Evolutionary conservation across 2,797 vertebrate species (phyloP), one percentile per base, ranked within the genome.

Genomic region (Hippoglossus hippoglossus): DNA sequence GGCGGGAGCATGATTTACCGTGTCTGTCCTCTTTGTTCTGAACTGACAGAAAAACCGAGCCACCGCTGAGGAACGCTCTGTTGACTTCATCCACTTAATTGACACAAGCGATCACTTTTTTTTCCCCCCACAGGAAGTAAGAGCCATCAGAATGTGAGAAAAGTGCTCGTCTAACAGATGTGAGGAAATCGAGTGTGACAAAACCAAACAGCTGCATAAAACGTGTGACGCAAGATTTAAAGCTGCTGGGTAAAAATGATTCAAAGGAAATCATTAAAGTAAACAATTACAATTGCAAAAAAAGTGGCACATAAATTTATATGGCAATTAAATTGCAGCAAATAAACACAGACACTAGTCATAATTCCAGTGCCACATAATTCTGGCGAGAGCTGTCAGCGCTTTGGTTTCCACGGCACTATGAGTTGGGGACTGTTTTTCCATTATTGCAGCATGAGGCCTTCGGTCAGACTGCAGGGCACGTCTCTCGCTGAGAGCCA

Each of bases 381-480:
- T 73, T 83, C 51, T 59, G 25, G 52, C 60, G 52, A 55, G 71
- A 77, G 80, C 71, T 84, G 71, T 85, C 80, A 87, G 75, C 78
- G 67, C 64, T 71, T 73, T 53, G 73, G 65, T 79, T 71, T 81
- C 63, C 63, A 61, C 63, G 28, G 72, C 51, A 36, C 54, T 66
- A 71, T 63, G 67, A 84, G 63, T 77, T 77, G 65, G 46, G 67
- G 83, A 67, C 71, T 73, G 74, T 88, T 89, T 83, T 55, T 81
- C 82, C 85, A 81, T 86, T 76, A 81, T 75, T 84, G 72, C 87
- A 79, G 84, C 86, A 69, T 66, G 86, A 80, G 77, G 74, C 81
- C 77, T 81, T 34, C 31, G 53, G 73, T 81, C 77, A 68, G 77
- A 87, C 83, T 82, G 75, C 87, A 63, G 82, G 82, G 80, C 88